Evolutionary conservation across 1,140 invertebrate species (phyloP).

Genomic region (Drosophila busckii): DNA sequence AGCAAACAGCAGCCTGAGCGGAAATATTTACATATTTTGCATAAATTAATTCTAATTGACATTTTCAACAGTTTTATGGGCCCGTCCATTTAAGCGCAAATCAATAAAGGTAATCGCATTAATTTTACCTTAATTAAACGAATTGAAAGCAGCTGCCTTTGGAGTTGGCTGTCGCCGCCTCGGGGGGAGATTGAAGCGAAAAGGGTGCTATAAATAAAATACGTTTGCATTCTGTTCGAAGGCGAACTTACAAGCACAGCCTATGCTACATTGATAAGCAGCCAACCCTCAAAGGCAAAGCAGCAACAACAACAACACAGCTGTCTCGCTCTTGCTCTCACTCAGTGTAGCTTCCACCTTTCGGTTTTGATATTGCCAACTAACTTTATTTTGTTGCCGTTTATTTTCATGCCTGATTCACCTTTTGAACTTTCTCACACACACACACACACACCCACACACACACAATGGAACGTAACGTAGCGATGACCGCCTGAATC

Average conservation of each 20-base stretch:
- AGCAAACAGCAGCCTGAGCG: slow-evolving; percentile 3
- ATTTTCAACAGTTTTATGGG: slow-evolving; percentile 39
- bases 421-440: slow-evolving; percentile 5
- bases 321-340: background rate
- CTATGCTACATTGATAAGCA: slow-evolving; percentile 23
- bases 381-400: slow-evolving; percentile 19
- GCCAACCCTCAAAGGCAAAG: slow-evolving; percentile 25
- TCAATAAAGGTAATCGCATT: slow-evolving; percentile 52
- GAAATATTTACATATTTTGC: slow-evolving; percentile 2
- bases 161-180: slow-evolving; percentile 1
- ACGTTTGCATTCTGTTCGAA: slow-evolving; percentile 15
- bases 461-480: slow-evolving; percentile 47
- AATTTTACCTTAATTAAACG: slow-evolving; percentile 44
- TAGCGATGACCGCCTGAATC: slow-evolving; percentile 88
- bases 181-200: too few species aligned
- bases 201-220: slow-evolving; percentile 37
- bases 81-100: slow-evolving; percentile 30
- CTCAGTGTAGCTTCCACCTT: background rate
- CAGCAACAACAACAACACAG: background rate
- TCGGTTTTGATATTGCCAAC: slow-evolving; percentile 11
- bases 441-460: background rate
- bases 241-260: slow-evolving; percentile 24
- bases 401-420: slow-evolving; percentile 46
- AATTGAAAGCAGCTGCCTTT: slow-evolving; percentile 35
- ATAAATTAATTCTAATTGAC: slow-evolving; percentile 57